phyloP scores from a whole-genome alignment of 2,797 vertebrate species.

The Poeciliopsis turneri region DNA sequence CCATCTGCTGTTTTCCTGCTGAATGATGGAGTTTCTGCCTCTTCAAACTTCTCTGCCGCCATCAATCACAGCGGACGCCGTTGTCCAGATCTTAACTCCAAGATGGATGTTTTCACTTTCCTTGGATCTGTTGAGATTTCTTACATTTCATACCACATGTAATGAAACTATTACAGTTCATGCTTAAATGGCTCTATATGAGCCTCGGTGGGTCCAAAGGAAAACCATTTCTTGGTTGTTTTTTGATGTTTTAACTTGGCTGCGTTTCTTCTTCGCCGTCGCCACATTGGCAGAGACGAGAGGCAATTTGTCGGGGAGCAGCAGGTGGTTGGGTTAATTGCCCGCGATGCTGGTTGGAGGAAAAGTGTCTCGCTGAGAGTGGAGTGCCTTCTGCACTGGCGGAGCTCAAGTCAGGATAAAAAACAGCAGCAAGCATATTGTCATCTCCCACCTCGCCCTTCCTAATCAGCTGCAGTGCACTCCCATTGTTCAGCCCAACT shows the following conservation, averaged over 20 bases:
- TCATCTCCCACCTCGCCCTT: constrained; percentile 69
- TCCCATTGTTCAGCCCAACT: constrained; percentile 71
- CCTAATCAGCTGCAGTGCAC: constrained; percentile 70
- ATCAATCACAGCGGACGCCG: constrained; percentile 60
- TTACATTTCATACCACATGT: constrained; percentile 31
- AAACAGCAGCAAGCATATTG: constrained; percentile 75
- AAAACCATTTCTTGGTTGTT: not conserved
- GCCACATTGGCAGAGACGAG: constrained; percentile 43
- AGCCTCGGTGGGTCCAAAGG: constrained; percentile 2
- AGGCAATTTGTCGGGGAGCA: constrained; percentile 67
- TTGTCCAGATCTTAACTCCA: constrained; percentile 53
- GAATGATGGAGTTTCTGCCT: constrained; percentile 11
- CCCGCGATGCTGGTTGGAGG: constrained; percentile 53
- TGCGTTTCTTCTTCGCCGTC: constrained; percentile 41
- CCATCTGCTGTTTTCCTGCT: not conserved
- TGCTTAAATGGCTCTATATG: constrained; percentile 24
- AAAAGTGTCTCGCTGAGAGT: constrained; percentile 59
- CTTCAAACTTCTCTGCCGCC: constrained; percentile 37
- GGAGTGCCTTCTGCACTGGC: constrained; percentile 58
- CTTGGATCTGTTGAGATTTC: constrained; percentile 41
- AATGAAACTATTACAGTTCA: constrained; percentile 35
- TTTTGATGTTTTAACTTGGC: constrained; percentile 41
- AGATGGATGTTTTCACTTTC: constrained; percentile 68
- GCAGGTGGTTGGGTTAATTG: constrained; percentile 78
- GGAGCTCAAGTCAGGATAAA: constrained; percentile 61